A percentile compares a stretch with the other conserved stretches of the same genome.
Evolutionary conservation across 64 coral and sea anemone genomes (phyloP).

Genomic region (Porites lutea): DNA sequence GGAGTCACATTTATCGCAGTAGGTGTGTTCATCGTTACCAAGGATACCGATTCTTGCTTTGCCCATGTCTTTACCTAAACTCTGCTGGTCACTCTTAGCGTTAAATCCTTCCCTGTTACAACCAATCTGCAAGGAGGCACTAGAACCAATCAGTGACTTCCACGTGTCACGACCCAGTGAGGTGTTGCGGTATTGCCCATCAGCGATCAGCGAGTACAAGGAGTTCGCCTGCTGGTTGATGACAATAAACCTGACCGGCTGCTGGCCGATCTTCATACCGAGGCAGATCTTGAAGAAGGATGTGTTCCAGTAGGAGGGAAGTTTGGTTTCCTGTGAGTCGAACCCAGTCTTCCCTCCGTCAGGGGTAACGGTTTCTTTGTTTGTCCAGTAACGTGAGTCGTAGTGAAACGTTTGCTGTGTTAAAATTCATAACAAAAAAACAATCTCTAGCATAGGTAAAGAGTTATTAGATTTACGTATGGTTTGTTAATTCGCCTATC

Average conservation of each 20-base stretch:
- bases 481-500: too few species aligned
- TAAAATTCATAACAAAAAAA: not conserved
- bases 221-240: constrained; percentile 19
- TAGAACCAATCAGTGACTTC: constrained; percentile 14
- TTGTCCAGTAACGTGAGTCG: not conserved
- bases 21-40: constrained; percentile 21
- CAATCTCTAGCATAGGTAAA: too few species aligned
- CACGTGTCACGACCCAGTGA: not conserved
- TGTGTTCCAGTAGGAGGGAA: not conserved
- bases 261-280: not conserved
- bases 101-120: not conserved
- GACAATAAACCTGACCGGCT: not conserved
- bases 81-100: not conserved
- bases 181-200: constrained; percentile 27
- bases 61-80: not conserved
- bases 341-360: constrained; percentile 6
- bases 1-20: constrained; percentile 6
- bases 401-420: not conserved
- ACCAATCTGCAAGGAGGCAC: not conserved
- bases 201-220: constrained; percentile 33
- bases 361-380: not conserved
- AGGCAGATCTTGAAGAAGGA: constrained; percentile 3
- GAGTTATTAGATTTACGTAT: too few species aligned
- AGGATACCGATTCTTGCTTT: constrained; percentile 47
- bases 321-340: not conserved